Base-by-base conservation (phyloP, 2,888 invertebrate species). In the Tachina grossa region DNA sequence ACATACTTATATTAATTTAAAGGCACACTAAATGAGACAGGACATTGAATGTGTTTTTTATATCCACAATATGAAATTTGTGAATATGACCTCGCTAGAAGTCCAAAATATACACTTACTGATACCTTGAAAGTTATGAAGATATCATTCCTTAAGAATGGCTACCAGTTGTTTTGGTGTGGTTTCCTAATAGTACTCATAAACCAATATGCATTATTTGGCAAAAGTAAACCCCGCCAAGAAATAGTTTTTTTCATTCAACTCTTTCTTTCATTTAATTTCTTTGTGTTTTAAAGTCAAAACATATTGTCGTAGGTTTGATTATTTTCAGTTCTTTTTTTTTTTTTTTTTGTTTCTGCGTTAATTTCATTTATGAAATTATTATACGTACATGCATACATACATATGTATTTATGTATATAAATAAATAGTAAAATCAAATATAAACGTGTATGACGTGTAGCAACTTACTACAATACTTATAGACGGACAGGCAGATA, bases 231-330 rank as follows among this genome's bases (percentile, higher is more conserved):
- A 51, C 61, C 61, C 76, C 59, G 76, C 39, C 47, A 63, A 39
- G 45, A 69, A 22, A 14, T 47, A 47, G 14, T 53, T 61, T 66
- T 68, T 59, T 16, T 5, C 66, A 53, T 57, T 74, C 45, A 10
- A 81, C 41, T 74, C 45, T 79, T 79, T 79, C 65, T 51, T 66
- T 84, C 45, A 66, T 31, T 65, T 22, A 9, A 1, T 55, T 19
- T 78, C 22, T 76, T 65, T 61, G 61, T 69, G 22, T 66, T 66
- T 45, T 72, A n/a, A 78, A 74, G 45, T 47, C 63, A 57, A 84
- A 81, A 80, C 74, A 71, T 78, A 84, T 87, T 87, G 87, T 87
- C 83, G 85, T 87, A 87, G 84, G 87, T 87, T 85, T 82, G 87
- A 85, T 85, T 82, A 74, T 68, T 78, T 71, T 68, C n/a, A 43